A percentile compares a stretch with the other conserved stretches of the same genome.
These are phyloP conservation scores for Rhagium mordax DNA, from an alignment of 2,888 invertebrate genomes.

Conservation along the genomic window DNA sequence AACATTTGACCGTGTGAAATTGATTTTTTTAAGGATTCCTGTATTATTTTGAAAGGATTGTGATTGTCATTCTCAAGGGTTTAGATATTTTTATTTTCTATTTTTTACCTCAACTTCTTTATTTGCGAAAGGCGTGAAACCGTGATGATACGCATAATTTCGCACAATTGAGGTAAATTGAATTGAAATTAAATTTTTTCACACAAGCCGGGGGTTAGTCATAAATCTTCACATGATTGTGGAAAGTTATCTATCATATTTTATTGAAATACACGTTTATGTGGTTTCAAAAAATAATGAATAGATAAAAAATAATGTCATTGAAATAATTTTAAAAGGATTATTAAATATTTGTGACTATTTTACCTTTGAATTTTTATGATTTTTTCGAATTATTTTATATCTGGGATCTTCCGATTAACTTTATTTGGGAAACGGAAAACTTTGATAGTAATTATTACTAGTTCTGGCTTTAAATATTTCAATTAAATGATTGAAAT, in stretches of 20 bases:
- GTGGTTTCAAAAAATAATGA: not conserved
- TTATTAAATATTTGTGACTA: too few species aligned
- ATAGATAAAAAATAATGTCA: too few species aligned
- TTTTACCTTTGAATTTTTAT: too few species aligned
- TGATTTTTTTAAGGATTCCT: slow-evolving; percentile 52
- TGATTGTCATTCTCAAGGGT: slow-evolving; percentile 32
- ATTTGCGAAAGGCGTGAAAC: slow-evolving; percentile 37
- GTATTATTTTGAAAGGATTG: slow-evolving; percentile 34
- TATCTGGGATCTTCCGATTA: too few species aligned
- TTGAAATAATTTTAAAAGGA: too few species aligned
- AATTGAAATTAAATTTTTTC: slow-evolving; percentile 26
- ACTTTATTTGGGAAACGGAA: too few species aligned
- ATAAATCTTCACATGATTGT: not conserved
- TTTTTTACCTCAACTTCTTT: slow-evolving; percentile 18
- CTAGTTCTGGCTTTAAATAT: too few species aligned
- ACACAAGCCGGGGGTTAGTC: slow-evolving; percentile 15
- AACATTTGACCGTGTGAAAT: slow-evolving; percentile 65
- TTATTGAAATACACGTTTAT: not conserved
- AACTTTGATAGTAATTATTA: too few species aligned
- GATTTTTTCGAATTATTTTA: too few species aligned
- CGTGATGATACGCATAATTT: slow-evolving; percentile 39
- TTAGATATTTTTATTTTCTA: slow-evolving; percentile 20
- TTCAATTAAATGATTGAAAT: too few species aligned
- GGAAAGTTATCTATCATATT: not conserved
- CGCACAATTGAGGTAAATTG: slow-evolving; percentile 35